These are phyloP conservation scores for Antechinus stuartii DNA, from an alignment of 2,113 vertebrate species.

Conservation along the genomic window DNA sequence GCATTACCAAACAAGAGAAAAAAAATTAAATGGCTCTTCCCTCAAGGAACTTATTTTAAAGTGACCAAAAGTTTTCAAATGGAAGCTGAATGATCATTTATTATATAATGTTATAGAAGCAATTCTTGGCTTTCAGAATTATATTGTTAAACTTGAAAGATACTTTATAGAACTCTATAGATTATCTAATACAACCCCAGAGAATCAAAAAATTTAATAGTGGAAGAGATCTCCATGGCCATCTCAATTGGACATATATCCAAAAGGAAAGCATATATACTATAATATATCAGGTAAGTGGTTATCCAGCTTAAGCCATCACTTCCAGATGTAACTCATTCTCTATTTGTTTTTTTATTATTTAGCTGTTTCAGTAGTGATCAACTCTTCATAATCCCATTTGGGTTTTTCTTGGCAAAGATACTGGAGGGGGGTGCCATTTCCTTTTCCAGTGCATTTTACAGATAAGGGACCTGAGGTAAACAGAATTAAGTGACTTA, in stretches of 20 bases:
- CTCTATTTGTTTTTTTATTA: not conserved
- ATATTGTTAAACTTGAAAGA: not conserved
- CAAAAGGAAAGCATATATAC: not conserved
- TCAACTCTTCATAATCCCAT: not conserved
- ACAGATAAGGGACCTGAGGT: not conserved
- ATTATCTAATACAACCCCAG: not conserved
- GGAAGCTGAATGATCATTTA: not conserved
- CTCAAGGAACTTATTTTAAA: not conserved
- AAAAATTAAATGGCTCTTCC: not conserved
- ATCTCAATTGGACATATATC: not conserved
- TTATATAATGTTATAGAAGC: not conserved
- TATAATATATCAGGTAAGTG: not conserved
- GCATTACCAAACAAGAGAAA: not conserved
- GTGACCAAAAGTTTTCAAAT: not conserved
- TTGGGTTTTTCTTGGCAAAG: not conserved
- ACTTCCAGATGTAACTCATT: not conserved
- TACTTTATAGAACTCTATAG: no score
- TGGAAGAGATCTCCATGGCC: not conserved
- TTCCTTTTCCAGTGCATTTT: not conserved
- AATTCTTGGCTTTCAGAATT: not conserved
- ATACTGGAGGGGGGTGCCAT: not conserved
- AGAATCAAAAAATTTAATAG: not conserved
- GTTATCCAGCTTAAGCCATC: not conserved
- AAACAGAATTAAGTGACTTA: not conserved
- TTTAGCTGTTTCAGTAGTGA: not conserved